These are phyloP conservation scores for Julus scandinavius DNA, from an alignment of 2,888 invertebrate species.

Conservation along the genomic window DNA sequence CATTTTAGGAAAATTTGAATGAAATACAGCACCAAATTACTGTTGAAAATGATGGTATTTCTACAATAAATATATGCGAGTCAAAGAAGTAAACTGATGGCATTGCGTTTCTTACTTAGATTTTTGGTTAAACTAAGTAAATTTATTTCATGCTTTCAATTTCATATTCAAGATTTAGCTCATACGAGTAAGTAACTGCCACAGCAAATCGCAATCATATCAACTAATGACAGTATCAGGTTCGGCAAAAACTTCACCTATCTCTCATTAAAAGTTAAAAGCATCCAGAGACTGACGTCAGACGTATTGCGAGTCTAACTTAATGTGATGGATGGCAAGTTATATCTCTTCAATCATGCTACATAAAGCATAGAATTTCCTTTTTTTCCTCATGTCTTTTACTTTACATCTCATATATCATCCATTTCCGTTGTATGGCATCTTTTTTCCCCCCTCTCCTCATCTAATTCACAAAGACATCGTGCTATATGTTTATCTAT, in stretches of 20 bases:
- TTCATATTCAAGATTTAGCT: not conserved
- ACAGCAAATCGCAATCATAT: not conserved
- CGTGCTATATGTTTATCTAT: not conserved
- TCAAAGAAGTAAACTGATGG: no score
- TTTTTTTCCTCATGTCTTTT: not conserved
- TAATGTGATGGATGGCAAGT: conserved; percentile 18
- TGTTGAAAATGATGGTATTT: no score
- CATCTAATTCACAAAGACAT: not conserved
- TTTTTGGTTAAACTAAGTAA: not conserved
- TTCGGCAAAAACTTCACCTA: not conserved
- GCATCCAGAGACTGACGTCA: not conserved
- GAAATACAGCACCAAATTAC: no score
- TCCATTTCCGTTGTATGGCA: not conserved
- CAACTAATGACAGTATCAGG: not conserved
- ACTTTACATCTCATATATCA: conserved; percentile 24
- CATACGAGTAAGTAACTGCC: not conserved
- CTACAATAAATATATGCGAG: no score
- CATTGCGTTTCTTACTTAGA: not conserved
- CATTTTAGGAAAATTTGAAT: no score
- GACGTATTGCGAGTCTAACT: conserved; percentile 12
- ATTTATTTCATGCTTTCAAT: no score
- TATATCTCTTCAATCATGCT: not conserved
- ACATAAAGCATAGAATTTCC: not conserved
- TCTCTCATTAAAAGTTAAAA: conserved; percentile 6
- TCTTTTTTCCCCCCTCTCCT: not conserved